A percentile compares a stretch with the other conserved stretches of the same genome.
Evolutionary conservation across 2,797 vertebrate species (phyloP).

Genomic region (Sternarchorhynchus goeldii): DNA sequence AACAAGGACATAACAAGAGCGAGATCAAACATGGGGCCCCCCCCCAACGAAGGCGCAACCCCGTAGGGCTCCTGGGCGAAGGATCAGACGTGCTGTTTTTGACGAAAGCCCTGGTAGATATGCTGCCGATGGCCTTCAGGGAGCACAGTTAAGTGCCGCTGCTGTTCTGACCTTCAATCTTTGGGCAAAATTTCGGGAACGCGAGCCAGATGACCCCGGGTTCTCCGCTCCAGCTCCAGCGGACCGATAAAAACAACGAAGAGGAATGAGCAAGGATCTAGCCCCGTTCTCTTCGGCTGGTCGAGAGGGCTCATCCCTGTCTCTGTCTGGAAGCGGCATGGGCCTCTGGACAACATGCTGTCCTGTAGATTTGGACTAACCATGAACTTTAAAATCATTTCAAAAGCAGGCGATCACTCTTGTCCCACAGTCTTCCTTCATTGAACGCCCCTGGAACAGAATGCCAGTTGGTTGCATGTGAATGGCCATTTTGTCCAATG

Average conservation of each 20-base stretch:
- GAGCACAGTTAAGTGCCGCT: slow-evolving; percentile 38
- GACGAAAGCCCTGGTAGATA: slow-evolving; percentile 31
- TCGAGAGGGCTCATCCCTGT: not conserved
- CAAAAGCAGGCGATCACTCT: too few relatives aligned
- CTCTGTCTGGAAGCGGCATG: too few relatives aligned
- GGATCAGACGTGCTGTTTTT: slow-evolving; percentile 36
- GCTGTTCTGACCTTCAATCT: slow-evolving; percentile 38
- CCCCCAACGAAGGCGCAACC: not conserved
- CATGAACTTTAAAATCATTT: not conserved
- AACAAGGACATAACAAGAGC: slow-evolving; percentile 35
- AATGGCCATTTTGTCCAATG: not conserved
- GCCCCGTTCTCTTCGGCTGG: not conserved
- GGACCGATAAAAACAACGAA: not conserved
- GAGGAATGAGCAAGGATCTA: not conserved
- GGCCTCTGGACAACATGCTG: too few relatives aligned
- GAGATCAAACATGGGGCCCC: slow-evolving; percentile 28
- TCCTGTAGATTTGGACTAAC: not conserved
- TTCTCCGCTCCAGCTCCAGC: not conserved
- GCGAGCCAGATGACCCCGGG: slow-evolving; percentile 1
- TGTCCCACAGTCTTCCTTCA: not conserved
- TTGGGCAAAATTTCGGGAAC: slow-evolving; percentile 19
- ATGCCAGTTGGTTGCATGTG: not conserved
- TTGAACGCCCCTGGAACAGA: not conserved
- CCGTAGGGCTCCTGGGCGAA: slow-evolving; percentile 25
- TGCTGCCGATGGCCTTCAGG: slow-evolving; percentile 35